Base-by-base conservation (phyloP, 2,888 invertebrate genomes). In the Crossocerus cetratus region DNA sequence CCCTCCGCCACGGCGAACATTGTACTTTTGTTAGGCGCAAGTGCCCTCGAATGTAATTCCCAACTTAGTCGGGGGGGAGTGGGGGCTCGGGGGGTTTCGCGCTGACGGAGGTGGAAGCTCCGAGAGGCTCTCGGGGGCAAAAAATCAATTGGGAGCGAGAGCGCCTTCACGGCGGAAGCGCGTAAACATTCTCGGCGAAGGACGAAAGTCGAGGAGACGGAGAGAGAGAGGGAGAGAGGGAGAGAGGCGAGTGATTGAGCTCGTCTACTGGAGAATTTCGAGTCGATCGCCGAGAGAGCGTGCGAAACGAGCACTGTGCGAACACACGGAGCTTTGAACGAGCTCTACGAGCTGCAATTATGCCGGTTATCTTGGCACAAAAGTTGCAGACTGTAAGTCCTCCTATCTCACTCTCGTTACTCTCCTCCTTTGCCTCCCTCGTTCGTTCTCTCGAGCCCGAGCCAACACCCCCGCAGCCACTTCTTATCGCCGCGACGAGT, bases 111-210 rank as follows among this genome's bases (percentile, higher is more conserved):
- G 49, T 14, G 16, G 49, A 49, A 49, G 14, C n/a, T 14, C 16
- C 16, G 49, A 49, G 49, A 49, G 49, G 49, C 16, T 49, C 49
- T 49, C 49, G 49, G 11, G 49, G 16, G 49, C 49, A 49, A 49
- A 49, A 49, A 49, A 49, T 49, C 49, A 49, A 49, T 49, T 49
- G 49, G n/a, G 49, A 43, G 16, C 49, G 49, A 49, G 49, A 49
- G 49, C 49, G 49, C 32, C 11, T 32, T 32, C 32, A 2, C 32
- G 32, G 8, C 8, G 11, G 32, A 32, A 11, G 32, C 32, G 32
- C 32, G 32, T 32, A 32, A 32, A 32, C 32, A 32, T 32, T 32
- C 32, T 32, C 8, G 32, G 11, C 8, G 16, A 49, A 49, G 3
- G 16, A 16, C 14, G 49, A 49, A 16, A 49, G 16, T 16, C 16